Conservation (phyloP, 2,888 invertebrate genomes). For the Melinaea marsaeus region DNA sequence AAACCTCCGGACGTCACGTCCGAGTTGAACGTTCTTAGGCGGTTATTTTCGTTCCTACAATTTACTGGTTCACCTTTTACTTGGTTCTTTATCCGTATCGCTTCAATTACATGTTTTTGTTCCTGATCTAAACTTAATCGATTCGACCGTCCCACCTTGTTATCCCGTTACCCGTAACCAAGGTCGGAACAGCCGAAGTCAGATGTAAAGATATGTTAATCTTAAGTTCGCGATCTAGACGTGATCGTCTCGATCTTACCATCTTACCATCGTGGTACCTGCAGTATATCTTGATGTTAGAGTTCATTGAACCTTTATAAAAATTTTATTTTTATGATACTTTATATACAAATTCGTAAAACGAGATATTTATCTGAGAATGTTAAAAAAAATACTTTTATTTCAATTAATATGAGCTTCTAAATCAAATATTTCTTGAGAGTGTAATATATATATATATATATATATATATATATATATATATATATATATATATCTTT, state of each 20-base stretch:
- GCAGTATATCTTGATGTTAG: conserved; percentile 38
- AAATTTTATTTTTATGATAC: conserved; percentile 1
- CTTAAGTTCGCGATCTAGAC: conserved; percentile 62
- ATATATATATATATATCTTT: neutral
- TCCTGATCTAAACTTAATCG: conserved; percentile 28
- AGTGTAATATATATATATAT: neutral
- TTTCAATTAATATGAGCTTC: no score
- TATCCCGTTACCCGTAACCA: conserved; percentile 37
- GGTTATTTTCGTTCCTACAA: conserved; percentile 36
- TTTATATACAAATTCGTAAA: no score
- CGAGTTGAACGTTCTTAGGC: conserved; percentile 65
- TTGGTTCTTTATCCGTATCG: conserved; percentile 31
- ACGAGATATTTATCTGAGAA: no score
- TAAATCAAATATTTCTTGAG: no score
- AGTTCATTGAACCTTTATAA: conserved; percentile 36
- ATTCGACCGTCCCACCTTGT: conserved; percentile 21
- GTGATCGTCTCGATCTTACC: conserved; percentile 34
- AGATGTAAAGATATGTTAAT: conserved; percentile 56
- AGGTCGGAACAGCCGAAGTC: conserved; percentile 35
- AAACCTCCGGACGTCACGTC: conserved; percentile 67
- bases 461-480: neutral
- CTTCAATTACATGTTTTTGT: conserved; percentile 31
- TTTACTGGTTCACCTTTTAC: conserved; percentile 30
- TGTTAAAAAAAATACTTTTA: no score
- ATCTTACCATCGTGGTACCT: conserved; percentile 53